These are phyloP conservation scores for Drosophila kuntzei DNA, from an alignment of 2,888 invertebrate genomes.

Conservation along the genomic window DNA sequence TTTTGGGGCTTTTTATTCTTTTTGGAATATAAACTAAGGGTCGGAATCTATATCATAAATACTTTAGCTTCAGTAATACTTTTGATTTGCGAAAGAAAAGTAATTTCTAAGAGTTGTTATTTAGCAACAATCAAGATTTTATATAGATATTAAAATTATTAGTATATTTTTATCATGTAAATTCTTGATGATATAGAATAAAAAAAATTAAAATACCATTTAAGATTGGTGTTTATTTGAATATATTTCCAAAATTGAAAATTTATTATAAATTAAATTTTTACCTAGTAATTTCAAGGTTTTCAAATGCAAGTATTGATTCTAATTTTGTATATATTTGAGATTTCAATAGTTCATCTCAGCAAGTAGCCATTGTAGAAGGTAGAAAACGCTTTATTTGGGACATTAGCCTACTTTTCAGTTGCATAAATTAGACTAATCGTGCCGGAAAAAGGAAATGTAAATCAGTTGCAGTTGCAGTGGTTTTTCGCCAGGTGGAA, in stretches of 20 bases:
- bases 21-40: no score
- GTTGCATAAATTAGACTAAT: slow-evolving; percentile 32
- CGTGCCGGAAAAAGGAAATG: slow-evolving; percentile 40
- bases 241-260: no score
- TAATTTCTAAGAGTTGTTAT: background rate
- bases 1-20: slow-evolving; percentile 11
- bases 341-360: background rate
- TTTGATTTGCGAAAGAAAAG: background rate
- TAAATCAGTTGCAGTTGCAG: slow-evolving; percentile 20
- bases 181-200: no score
- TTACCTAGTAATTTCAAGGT: background rate
- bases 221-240: no score
- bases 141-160: no score
- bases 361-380: background rate
- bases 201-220: no score
- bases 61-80: background rate
- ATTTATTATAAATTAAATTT: no score
- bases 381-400: background rate
- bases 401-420: slow-evolving; percentile 16
- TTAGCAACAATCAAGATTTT: no score
- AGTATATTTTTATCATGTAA: no score
- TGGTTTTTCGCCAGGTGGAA: slow-evolving; percentile 14
- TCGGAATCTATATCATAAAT: background rate
- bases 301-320: background rate
- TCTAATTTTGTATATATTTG: background rate